Conservation (phyloP, 2,888 invertebrate genomes). For the Dynastes tityus region DNA sequence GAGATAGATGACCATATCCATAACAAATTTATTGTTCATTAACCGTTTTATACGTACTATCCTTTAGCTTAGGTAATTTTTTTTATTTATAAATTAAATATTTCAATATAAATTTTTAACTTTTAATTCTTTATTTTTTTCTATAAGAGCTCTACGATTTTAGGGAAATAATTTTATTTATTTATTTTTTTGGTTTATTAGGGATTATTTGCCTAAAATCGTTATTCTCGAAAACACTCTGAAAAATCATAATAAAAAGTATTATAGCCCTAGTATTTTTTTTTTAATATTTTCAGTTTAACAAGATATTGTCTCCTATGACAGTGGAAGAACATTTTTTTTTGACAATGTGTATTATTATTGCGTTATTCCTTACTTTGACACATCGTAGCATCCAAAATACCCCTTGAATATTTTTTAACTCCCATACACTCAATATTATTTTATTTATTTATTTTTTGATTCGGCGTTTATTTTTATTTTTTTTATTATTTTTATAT, state of each 20-base stretch:
- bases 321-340: conserved; percentile 61
- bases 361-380: conserved; percentile 43
- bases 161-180: too few relatives aligned
- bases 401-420: conserved; percentile 31
- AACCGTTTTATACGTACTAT: conserved; percentile 53
- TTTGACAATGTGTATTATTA: conserved; percentile 56
- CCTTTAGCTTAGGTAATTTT: conserved; percentile 54
- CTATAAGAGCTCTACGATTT: not conserved
- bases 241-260: not conserved
- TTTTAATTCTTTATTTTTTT: not conserved
- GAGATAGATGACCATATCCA: conserved; percentile 68
- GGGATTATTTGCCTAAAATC: too few relatives aligned
- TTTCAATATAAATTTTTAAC: conserved; percentile 51
- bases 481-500: conserved; percentile 56
- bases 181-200: too few relatives aligned
- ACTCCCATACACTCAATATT: conserved; percentile 51
- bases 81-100: not conserved
- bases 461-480: conserved; percentile 56
- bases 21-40: conserved; percentile 46
- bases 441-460: conserved; percentile 49
- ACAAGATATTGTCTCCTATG: conserved; percentile 63
- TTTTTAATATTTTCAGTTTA: conserved; percentile 50
- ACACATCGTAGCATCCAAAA: conserved; percentile 26
- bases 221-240: not conserved
- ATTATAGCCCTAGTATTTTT: conserved; percentile 56